phyloP scores from a whole-genome alignment of 2,797 vertebrate genomes.

The Myotis pilosus region DNA sequence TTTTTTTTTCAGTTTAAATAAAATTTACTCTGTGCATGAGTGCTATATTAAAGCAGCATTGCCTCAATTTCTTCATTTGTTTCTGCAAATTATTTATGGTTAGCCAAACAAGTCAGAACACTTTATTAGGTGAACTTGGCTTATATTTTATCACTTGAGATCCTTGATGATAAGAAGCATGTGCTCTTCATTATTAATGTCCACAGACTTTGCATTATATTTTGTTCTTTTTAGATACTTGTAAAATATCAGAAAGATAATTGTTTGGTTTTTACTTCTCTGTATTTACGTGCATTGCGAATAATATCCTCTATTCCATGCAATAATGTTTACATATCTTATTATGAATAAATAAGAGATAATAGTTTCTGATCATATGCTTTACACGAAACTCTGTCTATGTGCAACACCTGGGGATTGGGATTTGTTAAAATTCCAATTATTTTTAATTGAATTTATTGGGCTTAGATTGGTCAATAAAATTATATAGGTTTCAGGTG shows the following conservation, averaged over 20 bases:
- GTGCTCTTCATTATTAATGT: slow-evolving; percentile 19
- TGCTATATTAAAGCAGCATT: neutral
- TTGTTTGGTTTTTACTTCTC: neutral
- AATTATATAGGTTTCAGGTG: neutral
- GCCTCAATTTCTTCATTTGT: slow-evolving; percentile 3
- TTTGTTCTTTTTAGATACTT: neutral
- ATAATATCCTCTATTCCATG: neutral
- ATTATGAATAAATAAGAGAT: neutral
- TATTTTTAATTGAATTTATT: neutral
- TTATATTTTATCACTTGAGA: slow-evolving; percentile 28
- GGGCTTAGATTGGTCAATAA: neutral
- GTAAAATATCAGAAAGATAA: neutral
- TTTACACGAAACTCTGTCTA: neutral
- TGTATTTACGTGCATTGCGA: neutral
- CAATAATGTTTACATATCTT: neutral
- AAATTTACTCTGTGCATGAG: neutral
- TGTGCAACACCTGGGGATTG: neutral
- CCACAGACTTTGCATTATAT: neutral
- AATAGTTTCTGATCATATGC: neutral
- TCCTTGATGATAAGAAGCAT: neutral
- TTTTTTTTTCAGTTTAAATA: slow-evolving; percentile 13
- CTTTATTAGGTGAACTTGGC: neutral
- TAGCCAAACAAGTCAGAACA: neutral
- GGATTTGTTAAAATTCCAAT: neutral
- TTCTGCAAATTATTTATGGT: neutral